Conservation (phyloP, 1,140 invertebrate species). For the Plodia interpunctella region DNA sequence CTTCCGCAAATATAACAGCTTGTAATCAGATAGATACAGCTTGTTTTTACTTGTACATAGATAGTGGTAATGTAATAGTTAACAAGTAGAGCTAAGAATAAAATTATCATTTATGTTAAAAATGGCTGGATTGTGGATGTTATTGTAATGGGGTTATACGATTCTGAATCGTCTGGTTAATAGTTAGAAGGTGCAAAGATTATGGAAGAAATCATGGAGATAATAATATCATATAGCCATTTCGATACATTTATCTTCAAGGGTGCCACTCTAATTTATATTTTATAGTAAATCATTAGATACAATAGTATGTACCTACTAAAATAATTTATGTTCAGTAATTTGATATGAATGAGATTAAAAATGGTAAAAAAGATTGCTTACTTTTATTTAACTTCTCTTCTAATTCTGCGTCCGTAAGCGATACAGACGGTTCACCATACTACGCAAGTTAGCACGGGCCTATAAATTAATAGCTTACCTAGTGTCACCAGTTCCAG, state of each 20-base stretch:
- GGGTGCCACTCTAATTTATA: slow-evolving; percentile 66
- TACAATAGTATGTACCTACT: slow-evolving; percentile 51
- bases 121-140: slow-evolving; percentile 39
- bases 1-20: slow-evolving; percentile 53
- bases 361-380: slow-evolving; percentile 45
- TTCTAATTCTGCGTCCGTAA: too few species aligned
- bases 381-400: slow-evolving; percentile 25
- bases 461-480: too few species aligned
- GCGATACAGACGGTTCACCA: too few species aligned
- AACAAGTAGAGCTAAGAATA: slow-evolving; percentile 47
- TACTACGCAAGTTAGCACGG: too few species aligned
- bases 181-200: slow-evolving; percentile 41
- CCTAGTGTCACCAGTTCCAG: too few species aligned
- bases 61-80: slow-evolving; percentile 41
- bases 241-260: slow-evolving; percentile 48
- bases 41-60: slow-evolving; percentile 64
- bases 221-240: slow-evolving; percentile 42
- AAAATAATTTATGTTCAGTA: slow-evolving; percentile 74
- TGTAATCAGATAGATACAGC: slow-evolving; percentile 43
- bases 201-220: slow-evolving; percentile 35
- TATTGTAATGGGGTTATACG: slow-evolving; percentile 44
- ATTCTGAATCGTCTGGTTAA: slow-evolving; percentile 58
- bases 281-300: slow-evolving; percentile 61
- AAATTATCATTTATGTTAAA: slow-evolving; percentile 54
- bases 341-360: slow-evolving; percentile 76